Evolutionary conservation across 2,113 vertebrate species (phyloP).

Genomic region (Silurus meridionalis): DNA sequence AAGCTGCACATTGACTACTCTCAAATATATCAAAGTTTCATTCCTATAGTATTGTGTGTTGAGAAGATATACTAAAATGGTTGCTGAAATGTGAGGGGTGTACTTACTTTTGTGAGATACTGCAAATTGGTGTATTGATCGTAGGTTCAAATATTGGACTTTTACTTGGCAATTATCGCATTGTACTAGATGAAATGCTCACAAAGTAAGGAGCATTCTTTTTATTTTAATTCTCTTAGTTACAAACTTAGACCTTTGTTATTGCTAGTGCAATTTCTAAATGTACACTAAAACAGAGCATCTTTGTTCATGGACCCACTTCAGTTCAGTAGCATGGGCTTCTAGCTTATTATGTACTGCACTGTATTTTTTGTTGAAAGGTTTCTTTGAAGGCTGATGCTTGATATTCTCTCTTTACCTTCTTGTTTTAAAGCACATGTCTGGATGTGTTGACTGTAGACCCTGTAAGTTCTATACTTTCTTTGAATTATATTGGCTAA

Average conservation of each 20-base stretch:
- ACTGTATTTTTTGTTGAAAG: constrained; percentile 10
- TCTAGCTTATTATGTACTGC: constrained; percentile 43
- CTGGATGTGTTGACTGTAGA: constrained; percentile 20
- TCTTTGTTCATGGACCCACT: background rate
- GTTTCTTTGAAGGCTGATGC: background rate
- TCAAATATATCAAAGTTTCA: too few relatives aligned
- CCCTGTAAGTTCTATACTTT: constrained; percentile 22
- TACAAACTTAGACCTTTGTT: background rate
- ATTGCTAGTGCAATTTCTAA: background rate
- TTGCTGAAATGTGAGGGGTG: too few relatives aligned
- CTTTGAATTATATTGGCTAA: background rate
- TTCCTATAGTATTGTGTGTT: too few relatives aligned
- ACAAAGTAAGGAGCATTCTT: background rate
- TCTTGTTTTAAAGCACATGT: constrained; percentile 53
- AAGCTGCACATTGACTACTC: too few relatives aligned
- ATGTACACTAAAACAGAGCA: background rate
- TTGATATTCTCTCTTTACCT: constrained; percentile 1
- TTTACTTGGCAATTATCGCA: background rate
- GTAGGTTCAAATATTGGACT: too few relatives aligned
- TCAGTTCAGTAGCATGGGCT: background rate
- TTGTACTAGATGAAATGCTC: background rate
- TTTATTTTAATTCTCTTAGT: background rate
- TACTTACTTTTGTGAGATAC: too few relatives aligned
- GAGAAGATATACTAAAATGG: too few relatives aligned
- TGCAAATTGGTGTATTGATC: too few relatives aligned